Evolutionary conservation across 2,888 invertebrate genomes (phyloP), one percentile per base, ranked within the genome.

Genomic region (Chloroclystis v-ata): DNA sequence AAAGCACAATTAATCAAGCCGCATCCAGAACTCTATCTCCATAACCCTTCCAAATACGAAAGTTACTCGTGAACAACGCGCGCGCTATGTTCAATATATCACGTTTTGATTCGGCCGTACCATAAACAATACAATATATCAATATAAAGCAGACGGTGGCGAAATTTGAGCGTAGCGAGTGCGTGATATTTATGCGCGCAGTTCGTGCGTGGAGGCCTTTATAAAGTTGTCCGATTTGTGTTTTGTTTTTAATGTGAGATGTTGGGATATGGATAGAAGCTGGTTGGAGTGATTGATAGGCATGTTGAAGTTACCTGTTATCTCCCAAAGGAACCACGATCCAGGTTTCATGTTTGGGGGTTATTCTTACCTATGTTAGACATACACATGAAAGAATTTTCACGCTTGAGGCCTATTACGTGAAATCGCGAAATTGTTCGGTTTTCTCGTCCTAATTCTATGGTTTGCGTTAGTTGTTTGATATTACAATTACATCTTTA

Each of bases 91-190:
- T 74, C 82, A 77, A 85, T 87, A 86, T 85, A 87, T 87, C 85
- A 86, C 81, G 73, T 87, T 87, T 87, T 87, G 87, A 87, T 87
- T 86, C 80, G 84, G 84, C 81, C 82, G 83, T 78, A 79, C 86
- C 82, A 86, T 87, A 87, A 87, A 87, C 86, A 87, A 86, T 85
- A 87, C 86, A 83, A 87, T 87, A 85, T 87, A 87, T 87, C 87
- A 87, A 85, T 85, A 85, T 84, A 82, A 82, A 80, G 82, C 85
- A 84, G 82, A 86, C 86, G 86, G 87, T 85, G 85, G 86, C 83
- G 85, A 86, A 87, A 86, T 86, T 85, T 84, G 78, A 84, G 77
- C 83, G 78, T 77, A 81, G 74, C 81, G 80, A 80, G 82, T 83
- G 81, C 78, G 82, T 83, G 68, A 79, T 83, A 82, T 83, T 82